phyloP scores from a whole-genome alignment of 2,888 invertebrate genomes.

The Drosophila atroscutellata region DNA sequence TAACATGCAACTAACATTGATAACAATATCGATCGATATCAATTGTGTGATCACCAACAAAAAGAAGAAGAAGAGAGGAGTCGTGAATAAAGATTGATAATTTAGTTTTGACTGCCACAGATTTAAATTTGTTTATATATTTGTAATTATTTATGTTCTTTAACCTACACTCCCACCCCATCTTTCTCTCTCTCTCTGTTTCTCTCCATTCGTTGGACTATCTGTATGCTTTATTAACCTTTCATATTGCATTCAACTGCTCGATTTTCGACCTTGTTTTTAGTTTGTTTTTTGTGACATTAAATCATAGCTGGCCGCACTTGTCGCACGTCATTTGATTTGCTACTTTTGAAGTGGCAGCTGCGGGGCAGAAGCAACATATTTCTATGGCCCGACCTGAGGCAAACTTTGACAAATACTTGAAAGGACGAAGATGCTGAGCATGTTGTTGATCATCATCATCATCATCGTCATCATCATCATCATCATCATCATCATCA shows the following conservation, averaged over 20 bases:
- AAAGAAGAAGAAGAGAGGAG: too few relatives aligned
- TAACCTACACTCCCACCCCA: accelerated
- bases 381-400: slow-evolving; percentile 58
- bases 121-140: not conserved
- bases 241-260: not conserved
- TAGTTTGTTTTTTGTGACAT: slow-evolving; percentile 16
- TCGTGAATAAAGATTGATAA: too few relatives aligned
- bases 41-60: too few relatives aligned
- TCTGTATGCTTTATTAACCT: not conserved
- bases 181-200: not conserved
- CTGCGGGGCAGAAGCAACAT: slow-evolving; percentile 41
- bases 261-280: slow-evolving; percentile 1
- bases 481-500: not conserved
- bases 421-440: slow-evolving; percentile 44
- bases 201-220: not conserved
- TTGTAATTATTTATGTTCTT: not conserved
- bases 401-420: slow-evolving; percentile 77
- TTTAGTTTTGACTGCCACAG: too few relatives aligned
- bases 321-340: slow-evolving; percentile 76
- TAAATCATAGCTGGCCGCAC: slow-evolving; percentile 56
- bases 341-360: slow-evolving; percentile 65
- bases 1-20: too few relatives aligned
- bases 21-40: too few relatives aligned
- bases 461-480: not conserved
- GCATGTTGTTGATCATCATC: slow-evolving; percentile 16